A percentile compares a stretch with the other conserved stretches of the same genome.
Conservation (phyloP, 2,888 invertebrate species). For the Trichogramma evanescens region DNA sequence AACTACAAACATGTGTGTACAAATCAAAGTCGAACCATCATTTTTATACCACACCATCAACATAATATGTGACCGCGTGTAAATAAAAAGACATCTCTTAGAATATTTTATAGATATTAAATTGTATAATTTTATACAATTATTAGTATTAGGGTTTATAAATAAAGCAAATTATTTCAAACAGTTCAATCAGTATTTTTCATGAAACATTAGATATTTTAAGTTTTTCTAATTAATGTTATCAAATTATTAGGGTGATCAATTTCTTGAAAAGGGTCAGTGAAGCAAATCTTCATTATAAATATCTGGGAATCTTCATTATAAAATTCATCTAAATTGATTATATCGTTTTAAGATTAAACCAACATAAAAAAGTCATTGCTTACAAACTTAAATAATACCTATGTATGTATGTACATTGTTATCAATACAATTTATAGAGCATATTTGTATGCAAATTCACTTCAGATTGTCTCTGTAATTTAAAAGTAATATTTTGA, state of each 20-base stretch:
- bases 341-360: too few species aligned
- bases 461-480: too few species aligned
- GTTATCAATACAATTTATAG: too few species aligned
- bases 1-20: conserved; percentile 15
- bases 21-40: conserved; percentile 16
- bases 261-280: not conserved
- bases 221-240: not conserved
- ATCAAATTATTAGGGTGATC: not conserved
- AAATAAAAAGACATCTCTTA: conserved; percentile 20
- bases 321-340: not conserved
- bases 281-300: not conserved
- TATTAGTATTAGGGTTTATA: conserved; percentile 20
- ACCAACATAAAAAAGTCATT: too few species aligned
- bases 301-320: not conserved
- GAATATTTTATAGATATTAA: conserved; percentile 21
- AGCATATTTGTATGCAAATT: too few species aligned
- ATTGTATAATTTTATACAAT: conserved; percentile 20
- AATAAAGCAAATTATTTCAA: conserved; percentile 10
- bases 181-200: not conserved
- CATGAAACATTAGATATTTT: not conserved
- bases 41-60: conserved; percentile 15
- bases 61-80: conserved; percentile 16
- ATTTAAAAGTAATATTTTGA: too few species aligned
- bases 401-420: too few species aligned
- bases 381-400: too few species aligned